Conservation (phyloP, 2,797 vertebrate genomes). For the Etheostoma perlongum region DNA sequence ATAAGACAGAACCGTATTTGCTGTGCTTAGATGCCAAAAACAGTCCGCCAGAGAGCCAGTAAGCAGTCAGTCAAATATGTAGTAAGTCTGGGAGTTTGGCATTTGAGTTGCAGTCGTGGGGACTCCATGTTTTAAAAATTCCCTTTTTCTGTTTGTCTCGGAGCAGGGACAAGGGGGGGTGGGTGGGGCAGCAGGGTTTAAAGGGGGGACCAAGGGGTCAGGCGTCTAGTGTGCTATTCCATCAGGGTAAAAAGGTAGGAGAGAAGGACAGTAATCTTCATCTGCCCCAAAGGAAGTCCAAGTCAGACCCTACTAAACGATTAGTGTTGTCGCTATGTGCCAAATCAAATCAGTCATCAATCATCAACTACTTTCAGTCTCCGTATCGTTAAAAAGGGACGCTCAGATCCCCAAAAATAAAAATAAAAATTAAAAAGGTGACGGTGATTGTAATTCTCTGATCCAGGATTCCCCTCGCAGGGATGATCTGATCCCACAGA, state of each 20-base stretch:
- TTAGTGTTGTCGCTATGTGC: conserved; percentile 60
- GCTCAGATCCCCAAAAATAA: not conserved
- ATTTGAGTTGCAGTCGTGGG: conserved; percentile 42
- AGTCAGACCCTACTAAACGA: conserved; percentile 39
- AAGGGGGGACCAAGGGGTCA: not conserved
- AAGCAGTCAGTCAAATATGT: not conserved
- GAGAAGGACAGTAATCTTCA: not conserved
- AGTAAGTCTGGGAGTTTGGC: not conserved
- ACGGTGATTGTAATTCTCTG: conserved; percentile 47
- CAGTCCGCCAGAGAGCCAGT: not conserved
- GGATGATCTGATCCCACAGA: conserved; percentile 41
- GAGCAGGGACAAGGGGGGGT: not conserved
- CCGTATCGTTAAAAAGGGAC: conserved; percentile 25
- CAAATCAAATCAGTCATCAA: conserved; percentile 36
- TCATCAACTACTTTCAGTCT: not conserved
- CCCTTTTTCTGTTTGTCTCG: conserved; percentile 36
- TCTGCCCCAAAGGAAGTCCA: not conserved
- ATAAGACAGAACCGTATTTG: conserved; percentile 10
- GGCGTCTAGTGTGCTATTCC: conserved; percentile 55
- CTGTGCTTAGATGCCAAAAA: conserved; percentile 38
- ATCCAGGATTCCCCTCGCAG: conserved; percentile 41
- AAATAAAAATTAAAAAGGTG: conserved; percentile 3
- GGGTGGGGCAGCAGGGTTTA: conserved; percentile 10
- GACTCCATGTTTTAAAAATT: conserved; percentile 12
- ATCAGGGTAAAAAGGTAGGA: conserved; percentile 24